Conservation (phyloP, 2,113 vertebrate species). For the Campylorhamphus procurvoides region DNA sequence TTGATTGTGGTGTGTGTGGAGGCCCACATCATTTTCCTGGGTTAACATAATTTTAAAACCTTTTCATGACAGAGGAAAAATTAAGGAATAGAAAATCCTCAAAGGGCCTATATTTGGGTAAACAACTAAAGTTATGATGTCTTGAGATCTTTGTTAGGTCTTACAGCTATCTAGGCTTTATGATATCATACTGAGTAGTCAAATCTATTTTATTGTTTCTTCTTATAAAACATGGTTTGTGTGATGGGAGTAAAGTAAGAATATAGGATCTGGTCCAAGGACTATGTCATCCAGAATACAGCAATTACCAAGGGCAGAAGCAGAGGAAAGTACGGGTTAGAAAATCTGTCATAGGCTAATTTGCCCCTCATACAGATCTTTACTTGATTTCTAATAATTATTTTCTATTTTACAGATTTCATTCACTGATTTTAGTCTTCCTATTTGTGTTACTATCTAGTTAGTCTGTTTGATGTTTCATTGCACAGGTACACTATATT, state of each 20-base stretch:
- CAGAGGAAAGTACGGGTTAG: neutral
- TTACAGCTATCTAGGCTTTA: neutral
- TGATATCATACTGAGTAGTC: neutral
- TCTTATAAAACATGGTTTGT: neutral
- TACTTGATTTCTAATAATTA: neutral
- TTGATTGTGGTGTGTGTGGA: neutral
- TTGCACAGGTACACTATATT: neutral
- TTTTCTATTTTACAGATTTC: neutral
- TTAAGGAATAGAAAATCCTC: neutral
- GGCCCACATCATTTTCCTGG: neutral
- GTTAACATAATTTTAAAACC: neutral
- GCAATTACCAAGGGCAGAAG: neutral
- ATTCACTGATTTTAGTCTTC: neutral
- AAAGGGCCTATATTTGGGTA: neutral
- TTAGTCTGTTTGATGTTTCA: neutral
- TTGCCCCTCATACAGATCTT: neutral
- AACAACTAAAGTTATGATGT: neutral
- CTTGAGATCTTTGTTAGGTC: neutral
- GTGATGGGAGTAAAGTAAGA: neutral
- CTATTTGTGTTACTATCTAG: neutral
- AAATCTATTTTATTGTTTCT: neutral
- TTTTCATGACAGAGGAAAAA: neutral
- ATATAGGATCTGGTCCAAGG: neutral
- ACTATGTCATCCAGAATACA: neutral
- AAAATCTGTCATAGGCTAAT: neutral